These are phyloP conservation scores for Karalla daura DNA, from an alignment of 2,797 vertebrate genomes.

Conservation along the genomic window DNA sequence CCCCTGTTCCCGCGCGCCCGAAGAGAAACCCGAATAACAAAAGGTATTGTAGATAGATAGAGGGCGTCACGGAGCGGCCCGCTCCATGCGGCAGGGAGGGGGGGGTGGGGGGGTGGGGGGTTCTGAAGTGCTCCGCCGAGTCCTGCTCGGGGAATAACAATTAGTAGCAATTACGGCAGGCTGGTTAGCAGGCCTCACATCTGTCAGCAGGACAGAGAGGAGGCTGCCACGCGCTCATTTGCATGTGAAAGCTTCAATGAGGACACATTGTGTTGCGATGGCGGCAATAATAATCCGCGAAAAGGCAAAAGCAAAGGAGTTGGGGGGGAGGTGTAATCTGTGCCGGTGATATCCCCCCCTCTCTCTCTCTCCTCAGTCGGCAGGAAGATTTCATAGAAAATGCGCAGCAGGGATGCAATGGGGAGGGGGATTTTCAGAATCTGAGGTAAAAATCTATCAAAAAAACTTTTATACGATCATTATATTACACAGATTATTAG, in stretches of 20 bases:
- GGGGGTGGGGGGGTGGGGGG: conserved; percentile 40
- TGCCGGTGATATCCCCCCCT: conserved; percentile 43
- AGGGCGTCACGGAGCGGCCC: too few relatives aligned
- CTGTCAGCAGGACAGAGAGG: conserved; percentile 73
- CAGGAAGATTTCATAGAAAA: conserved; percentile 46
- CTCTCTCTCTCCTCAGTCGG: conserved; percentile 31
- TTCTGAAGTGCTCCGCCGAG: conserved; percentile 50
- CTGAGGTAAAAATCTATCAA: too few relatives aligned
- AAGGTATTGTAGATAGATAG: too few relatives aligned
- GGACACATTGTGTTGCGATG: conserved; percentile 73
- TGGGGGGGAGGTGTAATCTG: conserved; percentile 39
- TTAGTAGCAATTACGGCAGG: conserved; percentile 77
- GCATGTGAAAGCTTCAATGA: conserved; percentile 80
- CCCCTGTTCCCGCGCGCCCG: too few relatives aligned
- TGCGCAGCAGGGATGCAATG: conserved; percentile 19
- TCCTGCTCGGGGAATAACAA: conserved; percentile 77
- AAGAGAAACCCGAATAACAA: too few relatives aligned
- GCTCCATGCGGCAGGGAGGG: too few relatives aligned
- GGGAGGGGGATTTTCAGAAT: conserved; percentile 22
- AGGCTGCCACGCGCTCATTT: conserved; percentile 71
- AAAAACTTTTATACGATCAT: too few relatives aligned
- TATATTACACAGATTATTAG: too few relatives aligned
- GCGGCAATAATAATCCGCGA: conserved; percentile 66
- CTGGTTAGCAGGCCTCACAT: conserved; percentile 69
- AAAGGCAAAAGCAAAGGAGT: conserved; percentile 67